Base-by-base conservation (phyloP, 1,140 invertebrate species). In the Calycopis cecrops region DNA sequence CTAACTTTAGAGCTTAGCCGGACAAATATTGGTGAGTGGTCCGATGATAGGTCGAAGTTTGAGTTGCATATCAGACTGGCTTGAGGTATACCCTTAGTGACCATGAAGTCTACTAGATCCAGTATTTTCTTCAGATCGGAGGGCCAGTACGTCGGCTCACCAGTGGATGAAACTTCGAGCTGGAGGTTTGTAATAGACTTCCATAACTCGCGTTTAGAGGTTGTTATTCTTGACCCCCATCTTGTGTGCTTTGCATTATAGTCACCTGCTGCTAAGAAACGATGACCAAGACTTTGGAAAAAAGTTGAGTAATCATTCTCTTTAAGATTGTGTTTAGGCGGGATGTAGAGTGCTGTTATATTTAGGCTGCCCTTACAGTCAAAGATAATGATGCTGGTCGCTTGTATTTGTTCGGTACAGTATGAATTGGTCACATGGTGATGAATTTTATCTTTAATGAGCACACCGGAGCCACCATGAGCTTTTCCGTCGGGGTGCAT, bases 71-170 rank as follows among this genome's bases (percentile, higher is more conserved):
- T 40, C 4, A 62, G 12, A 14, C 47, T 52, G 3, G 9, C 14
- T 21, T 1, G 17, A 1, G 51, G 16, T 9, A 67, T 38, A 0
- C 60, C 60, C 47, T 62, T 65, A 3, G 10, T 34, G 1, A 65
- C 16, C 44, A 50, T 61, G 35, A 63, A 70, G 40, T 65, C 68
- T 6, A 70, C 7, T 9, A 67, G 42, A 21, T 71, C 65, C 9
- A 57, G 60, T 28, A 35, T 21, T 35, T 52, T 54, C 7, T 63
- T 61, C 16, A 17, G 9, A 42, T 71, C 59, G 3, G 57, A 35
- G 11, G 59, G 68, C 61, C 62, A 71, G 44, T 64, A 63, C 4
- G 61, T 64, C 6, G 55, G 55, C 52, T 63, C 51, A 8, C 52
- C 44, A 10, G 49, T 61, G 10, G 61, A 59, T 9, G 57, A 18